Evolutionary conservation across 2,797 vertebrate species (phyloP).

Genomic region (Nannoperca australis): DNA sequence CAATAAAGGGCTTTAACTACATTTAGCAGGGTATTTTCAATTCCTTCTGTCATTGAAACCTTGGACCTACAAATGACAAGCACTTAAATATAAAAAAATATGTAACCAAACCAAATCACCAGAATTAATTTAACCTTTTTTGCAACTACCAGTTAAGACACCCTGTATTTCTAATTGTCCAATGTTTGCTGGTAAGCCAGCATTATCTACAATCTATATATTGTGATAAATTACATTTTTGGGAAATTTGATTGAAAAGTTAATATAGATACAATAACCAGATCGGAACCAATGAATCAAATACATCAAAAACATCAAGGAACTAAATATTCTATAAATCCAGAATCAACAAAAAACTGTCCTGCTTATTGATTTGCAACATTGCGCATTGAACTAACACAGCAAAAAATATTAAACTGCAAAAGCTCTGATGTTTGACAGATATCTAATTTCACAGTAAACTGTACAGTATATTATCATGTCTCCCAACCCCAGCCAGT

Average conservation of each 20-base stretch:
- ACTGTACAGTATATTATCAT: conserved; percentile 3
- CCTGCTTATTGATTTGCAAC: not conserved
- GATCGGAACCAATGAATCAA: not conserved
- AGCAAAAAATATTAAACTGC: not conserved
- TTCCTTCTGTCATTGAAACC: not conserved
- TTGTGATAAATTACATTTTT: not conserved
- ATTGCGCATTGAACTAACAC: not conserved
- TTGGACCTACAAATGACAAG: conserved; percentile 3
- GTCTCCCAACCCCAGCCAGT: not conserved
- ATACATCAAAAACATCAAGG: not conserved
- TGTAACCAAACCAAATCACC: not conserved
- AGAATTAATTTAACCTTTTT: conserved; percentile 1
- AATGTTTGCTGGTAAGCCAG: not conserved
- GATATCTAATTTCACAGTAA: conserved; percentile 16
- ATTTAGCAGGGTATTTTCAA: not conserved
- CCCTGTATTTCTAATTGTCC: not conserved
- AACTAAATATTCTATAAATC: not conserved
- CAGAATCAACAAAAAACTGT: not conserved
- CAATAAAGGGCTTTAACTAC: not conserved
- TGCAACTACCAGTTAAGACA: not conserved
- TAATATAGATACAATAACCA: not conserved
- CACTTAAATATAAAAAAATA: not conserved
- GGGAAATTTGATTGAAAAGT: not conserved
- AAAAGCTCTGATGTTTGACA: not conserved
- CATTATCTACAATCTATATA: not conserved